phyloP scores from a whole-genome alignment of 2,888 invertebrate species.

The Hoplodrina ambigua region DNA sequence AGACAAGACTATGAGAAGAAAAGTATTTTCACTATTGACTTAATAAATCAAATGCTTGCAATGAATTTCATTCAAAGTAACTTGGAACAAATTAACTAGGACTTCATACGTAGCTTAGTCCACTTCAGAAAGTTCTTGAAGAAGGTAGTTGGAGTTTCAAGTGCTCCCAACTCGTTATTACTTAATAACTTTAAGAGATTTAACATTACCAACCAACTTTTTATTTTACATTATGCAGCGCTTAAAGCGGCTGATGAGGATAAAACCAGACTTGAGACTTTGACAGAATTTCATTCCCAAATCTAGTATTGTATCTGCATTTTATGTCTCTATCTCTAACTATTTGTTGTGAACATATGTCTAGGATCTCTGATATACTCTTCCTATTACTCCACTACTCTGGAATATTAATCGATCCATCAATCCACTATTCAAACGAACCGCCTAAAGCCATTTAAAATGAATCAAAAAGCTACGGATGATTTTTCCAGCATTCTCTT shows the following conservation, averaged over 20 bases:
- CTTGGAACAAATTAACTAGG: conserved; percentile 27
- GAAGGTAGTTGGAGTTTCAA: conserved; percentile 44
- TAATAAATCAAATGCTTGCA: conserved; percentile 22
- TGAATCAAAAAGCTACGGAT: conserved; percentile 10
- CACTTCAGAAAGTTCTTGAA: conserved; percentile 38
- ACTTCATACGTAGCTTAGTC: conserved; percentile 42
- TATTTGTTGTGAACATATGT: too few relatives aligned
- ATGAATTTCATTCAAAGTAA: conserved; percentile 19
- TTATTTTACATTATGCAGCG: conserved; percentile 12
- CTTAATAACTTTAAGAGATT: conserved; percentile 56
- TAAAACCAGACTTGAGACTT: neutral
- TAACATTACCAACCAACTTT: conserved; percentile 33
- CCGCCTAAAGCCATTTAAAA: too few relatives aligned
- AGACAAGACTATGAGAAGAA: conserved; percentile 6
- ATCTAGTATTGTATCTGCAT: neutral
- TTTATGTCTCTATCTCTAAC: neutral
- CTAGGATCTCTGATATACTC: neutral
- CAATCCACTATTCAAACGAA: too few relatives aligned
- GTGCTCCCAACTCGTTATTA: conserved; percentile 36
- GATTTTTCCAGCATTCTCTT: conserved; percentile 29
- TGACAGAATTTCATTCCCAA: neutral
- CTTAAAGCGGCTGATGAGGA: conserved; percentile 5
- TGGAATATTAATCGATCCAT: too few relatives aligned
- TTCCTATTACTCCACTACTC: too few relatives aligned
- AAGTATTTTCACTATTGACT: conserved; percentile 5